Conservation (phyloP, 1,140 invertebrate species). For the Trypoxylus dichotomus region DNA sequence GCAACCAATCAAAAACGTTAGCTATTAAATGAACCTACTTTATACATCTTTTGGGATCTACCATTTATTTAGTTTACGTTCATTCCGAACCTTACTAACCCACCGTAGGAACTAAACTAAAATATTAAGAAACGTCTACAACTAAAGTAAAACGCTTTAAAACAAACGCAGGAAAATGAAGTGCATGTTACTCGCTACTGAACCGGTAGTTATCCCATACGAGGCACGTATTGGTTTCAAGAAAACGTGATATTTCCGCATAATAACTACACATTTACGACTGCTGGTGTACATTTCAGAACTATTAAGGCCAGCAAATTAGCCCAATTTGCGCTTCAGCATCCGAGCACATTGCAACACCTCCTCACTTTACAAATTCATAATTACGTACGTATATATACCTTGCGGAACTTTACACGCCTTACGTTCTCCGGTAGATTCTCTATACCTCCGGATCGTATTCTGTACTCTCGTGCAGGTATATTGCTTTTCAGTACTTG, state of each 20-base stretch:
- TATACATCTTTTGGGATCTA: too few species aligned
- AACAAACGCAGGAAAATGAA: background rate
- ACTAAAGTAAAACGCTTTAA: background rate
- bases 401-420: slow-evolving; percentile 31
- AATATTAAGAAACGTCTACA: background rate
- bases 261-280: slow-evolving; percentile 40
- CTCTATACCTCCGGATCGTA: background rate
- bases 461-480: background rate
- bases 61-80: too few species aligned
- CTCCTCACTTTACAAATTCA: slow-evolving; percentile 21
- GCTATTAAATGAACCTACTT: too few species aligned
- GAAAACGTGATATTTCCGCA: slow-evolving; percentile 34
- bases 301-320: slow-evolving; percentile 40
- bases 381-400: slow-evolving; percentile 18
- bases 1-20: too few species aligned
- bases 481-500: background rate
- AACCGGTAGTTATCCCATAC: background rate
- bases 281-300: slow-evolving; percentile 38
- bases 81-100: too few species aligned
- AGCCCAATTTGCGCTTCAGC: slow-evolving; percentile 39
- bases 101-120: background rate
- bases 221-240: slow-evolving; percentile 35
- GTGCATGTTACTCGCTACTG: background rate
- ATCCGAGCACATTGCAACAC: background rate
- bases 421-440: background rate